A percentile compares a stretch with the other conserved stretches of the same genome.
These are phyloP conservation scores for Vidua macroura DNA, from an alignment of 2,113 vertebrate species.

Conservation along the genomic window DNA sequence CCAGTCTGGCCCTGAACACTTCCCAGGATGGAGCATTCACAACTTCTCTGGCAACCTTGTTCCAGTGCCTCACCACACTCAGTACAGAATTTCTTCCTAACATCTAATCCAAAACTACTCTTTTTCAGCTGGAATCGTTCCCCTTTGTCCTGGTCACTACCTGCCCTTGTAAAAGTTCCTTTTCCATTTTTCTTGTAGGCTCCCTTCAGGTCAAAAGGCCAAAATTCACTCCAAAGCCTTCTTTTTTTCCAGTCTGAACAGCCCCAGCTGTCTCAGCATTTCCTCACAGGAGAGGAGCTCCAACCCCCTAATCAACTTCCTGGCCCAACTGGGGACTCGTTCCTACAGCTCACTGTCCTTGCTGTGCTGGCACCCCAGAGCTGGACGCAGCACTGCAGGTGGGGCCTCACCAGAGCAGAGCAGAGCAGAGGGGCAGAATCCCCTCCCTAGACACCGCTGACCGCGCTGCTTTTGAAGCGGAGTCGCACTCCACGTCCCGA, in stretches of 20 bases:
- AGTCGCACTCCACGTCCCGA: accelerated
- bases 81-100: neutral
- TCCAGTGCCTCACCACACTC: neutral
- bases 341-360: accelerated
- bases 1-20: neutral
- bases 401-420: neutral
- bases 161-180: neutral
- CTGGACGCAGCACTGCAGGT: neutral
- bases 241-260: neutral
- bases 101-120: neutral
- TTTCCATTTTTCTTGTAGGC: neutral
- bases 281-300: neutral
- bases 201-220: neutral
- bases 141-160: neutral
- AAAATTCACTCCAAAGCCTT: neutral
- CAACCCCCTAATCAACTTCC: neutral
- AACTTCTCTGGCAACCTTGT: neutral
- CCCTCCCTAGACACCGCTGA: neutral
- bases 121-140: neutral
- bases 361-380: neutral
- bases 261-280: too few relatives aligned
- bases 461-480: neutral
- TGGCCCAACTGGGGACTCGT: accelerated
- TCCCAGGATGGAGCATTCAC: neutral
- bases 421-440: neutral